phyloP scores from a whole-genome alignment of 2,888 invertebrate species.

The Drosophila ezoana region DNA sequence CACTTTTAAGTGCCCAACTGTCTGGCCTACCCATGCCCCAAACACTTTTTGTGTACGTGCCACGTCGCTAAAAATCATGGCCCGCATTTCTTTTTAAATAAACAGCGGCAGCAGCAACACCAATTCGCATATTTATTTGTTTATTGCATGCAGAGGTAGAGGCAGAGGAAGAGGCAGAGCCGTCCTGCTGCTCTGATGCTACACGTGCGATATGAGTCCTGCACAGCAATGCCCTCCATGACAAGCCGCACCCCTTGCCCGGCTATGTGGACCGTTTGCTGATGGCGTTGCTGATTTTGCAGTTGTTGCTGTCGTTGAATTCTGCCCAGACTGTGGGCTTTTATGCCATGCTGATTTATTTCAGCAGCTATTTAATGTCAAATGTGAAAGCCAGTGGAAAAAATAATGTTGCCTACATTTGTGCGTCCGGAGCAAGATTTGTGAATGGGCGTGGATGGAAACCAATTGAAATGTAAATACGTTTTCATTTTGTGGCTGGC shows the following conservation, averaged over 20 bases:
- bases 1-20: slow-evolving; percentile 70
- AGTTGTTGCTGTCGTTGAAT: slow-evolving; percentile 29
- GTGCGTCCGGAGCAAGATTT: slow-evolving; percentile 29
- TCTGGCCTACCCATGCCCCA: slow-evolving; percentile 57
- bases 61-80: slow-evolving; percentile 77
- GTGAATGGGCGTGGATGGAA: slow-evolving; percentile 25
- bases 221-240: neutral
- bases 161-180: slow-evolving; percentile 23
- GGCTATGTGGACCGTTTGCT: slow-evolving; percentile 12
- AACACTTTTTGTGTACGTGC: slow-evolving; percentile 66
- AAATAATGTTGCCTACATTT: slow-evolving; percentile 66
- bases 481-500: slow-evolving; percentile 44
- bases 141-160: slow-evolving; percentile 64
- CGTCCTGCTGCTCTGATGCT: slow-evolving; percentile 37
- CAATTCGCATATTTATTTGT: slow-evolving; percentile 73
- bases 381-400: slow-evolving; percentile 33
- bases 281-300: slow-evolving; percentile 60
- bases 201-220: slow-evolving; percentile 53
- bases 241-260: neutral
- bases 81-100: slow-evolving; percentile 75
- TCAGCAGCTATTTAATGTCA: slow-evolving; percentile 74
- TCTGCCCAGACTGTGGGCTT: slow-evolving; percentile 31
- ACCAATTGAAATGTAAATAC: slow-evolving; percentile 50
- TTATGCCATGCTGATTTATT: slow-evolving; percentile 67
- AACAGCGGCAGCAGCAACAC: slow-evolving; percentile 59